phyloP scores from a whole-genome alignment of 2,113 vertebrate species.

The Ibidorhyncha struthersii region DNA sequence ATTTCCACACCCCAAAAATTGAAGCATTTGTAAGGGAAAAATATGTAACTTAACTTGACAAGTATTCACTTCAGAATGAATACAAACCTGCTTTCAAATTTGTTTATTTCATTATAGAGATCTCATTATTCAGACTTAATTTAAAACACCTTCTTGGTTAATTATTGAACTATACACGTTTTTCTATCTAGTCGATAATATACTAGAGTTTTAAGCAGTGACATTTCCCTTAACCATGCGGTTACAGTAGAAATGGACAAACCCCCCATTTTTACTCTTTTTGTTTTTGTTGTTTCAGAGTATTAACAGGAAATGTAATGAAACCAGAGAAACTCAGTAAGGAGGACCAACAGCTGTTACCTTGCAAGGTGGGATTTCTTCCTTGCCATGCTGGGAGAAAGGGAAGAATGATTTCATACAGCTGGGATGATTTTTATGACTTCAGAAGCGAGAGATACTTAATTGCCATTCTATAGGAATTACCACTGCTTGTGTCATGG shows the following conservation, averaged over 20 bases:
- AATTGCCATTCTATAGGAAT: neutral
- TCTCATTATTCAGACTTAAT: neutral
- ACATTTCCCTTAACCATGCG: neutral
- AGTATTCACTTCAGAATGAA: neutral
- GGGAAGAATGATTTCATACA: neutral
- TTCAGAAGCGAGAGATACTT: neutral
- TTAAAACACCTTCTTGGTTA: neutral
- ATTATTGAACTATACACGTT: neutral
- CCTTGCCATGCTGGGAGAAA: neutral
- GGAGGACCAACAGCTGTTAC: neutral
- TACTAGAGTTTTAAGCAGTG: neutral
- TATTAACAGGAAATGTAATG: neutral
- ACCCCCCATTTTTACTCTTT: neutral
- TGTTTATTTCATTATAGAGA: neutral
- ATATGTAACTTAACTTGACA: neutral
- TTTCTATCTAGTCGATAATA: neutral
- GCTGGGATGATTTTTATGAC: neutral
- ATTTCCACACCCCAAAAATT: neutral
- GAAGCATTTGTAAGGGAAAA: neutral
- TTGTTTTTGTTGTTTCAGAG: neutral
- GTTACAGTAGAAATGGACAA: neutral
- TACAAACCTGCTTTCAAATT: neutral
- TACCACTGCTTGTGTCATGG: neutral
- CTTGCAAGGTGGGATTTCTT: neutral
- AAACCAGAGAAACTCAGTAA: neutral